These are phyloP conservation scores for Polydrusus pterygomalis DNA, from an alignment of 2,888 invertebrate species.

Conservation along the genomic window DNA sequence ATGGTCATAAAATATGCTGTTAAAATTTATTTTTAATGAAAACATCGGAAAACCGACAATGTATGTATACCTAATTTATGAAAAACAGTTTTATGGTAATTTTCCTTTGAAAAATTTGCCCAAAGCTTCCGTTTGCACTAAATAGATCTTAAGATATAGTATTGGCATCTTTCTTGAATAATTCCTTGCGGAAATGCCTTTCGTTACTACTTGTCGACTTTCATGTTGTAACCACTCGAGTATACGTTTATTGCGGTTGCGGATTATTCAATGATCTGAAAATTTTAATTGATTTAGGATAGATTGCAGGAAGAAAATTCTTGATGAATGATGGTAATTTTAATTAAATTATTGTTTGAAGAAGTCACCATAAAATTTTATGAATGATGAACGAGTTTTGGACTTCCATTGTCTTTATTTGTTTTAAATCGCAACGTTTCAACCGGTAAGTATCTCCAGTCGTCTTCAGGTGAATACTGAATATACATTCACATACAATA, in stretches of 20 bases:
- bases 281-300: not conserved
- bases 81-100: not conserved
- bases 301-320: not conserved
- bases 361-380: no score
- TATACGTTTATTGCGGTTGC: not conserved
- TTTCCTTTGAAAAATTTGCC: not conserved
- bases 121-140: conserved; percentile 3
- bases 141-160: conserved; percentile 14
- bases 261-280: not conserved
- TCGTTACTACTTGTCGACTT: not conserved
- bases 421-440: no score
- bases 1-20: no score
- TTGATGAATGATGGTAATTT: not conserved
- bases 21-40: no score
- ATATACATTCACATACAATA: no score
- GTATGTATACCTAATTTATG: not conserved
- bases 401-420: no score
- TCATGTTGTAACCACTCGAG: not conserved
- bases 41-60: not conserved
- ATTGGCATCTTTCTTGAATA: conserved; percentile 10
- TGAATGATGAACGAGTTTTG: no score
- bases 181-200: not conserved
- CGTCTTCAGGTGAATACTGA: no score
- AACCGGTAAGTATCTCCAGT: no score
- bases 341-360: no score